Percentiles rank a stretch among this genome's conserved stretches.
These are phyloP conservation scores for Eupithecia centaureata DNA, from an alignment of 2,888 invertebrate species.

Conservation along the genomic window DNA sequence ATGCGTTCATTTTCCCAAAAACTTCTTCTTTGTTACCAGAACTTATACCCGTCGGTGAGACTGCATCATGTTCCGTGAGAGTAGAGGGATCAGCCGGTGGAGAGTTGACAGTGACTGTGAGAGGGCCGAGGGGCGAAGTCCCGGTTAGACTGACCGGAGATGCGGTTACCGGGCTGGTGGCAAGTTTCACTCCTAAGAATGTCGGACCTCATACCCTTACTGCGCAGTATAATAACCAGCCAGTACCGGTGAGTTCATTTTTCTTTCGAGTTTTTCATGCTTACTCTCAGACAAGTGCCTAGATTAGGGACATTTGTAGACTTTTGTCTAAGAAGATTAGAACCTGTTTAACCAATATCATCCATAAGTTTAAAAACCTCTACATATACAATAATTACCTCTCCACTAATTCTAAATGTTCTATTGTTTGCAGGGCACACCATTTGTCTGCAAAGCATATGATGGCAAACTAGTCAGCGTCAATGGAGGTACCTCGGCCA, in stretches of 20 bases:
- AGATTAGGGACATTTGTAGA: neutral
- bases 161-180: constrained; percentile 93
- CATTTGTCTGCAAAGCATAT: constrained; percentile 95
- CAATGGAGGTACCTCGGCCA: constrained; percentile 88
- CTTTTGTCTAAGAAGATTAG: too few relatives aligned
- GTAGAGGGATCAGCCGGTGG: constrained; percentile 86
- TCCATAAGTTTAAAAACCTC: too few relatives aligned
- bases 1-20: neutral
- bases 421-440: constrained; percentile 86
- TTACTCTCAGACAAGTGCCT: neutral
- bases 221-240: constrained; percentile 95
- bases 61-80: constrained; percentile 78
- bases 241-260: constrained; percentile 84
- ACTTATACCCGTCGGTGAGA: constrained; percentile 91
- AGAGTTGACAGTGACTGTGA: constrained; percentile 94
- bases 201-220: constrained; percentile 97
- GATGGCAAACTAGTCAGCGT: constrained; percentile 95
- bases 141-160: constrained; percentile 96
- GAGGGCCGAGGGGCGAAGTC: constrained; percentile 93
- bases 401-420: too few relatives aligned
- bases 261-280: neutral
- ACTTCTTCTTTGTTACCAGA: constrained; percentile 72
- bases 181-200: constrained; percentile 95
- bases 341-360: too few relatives aligned
- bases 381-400: too few relatives aligned